These are phyloP conservation scores for Dermolepida albohirtum DNA, from an alignment of 2,888 invertebrate species.

Conservation along the genomic window DNA sequence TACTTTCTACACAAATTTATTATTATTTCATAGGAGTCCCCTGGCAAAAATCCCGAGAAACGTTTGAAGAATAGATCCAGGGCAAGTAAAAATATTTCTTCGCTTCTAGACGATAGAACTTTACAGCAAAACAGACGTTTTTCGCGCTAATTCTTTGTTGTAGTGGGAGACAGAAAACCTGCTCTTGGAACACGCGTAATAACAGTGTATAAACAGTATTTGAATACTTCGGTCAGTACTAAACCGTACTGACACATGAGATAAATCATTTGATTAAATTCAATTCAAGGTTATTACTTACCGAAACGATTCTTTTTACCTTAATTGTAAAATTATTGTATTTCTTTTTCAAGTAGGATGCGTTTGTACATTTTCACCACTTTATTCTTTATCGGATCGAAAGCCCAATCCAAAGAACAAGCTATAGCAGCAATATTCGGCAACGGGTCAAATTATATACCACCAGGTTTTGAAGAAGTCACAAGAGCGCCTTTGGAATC, in stretches of 20 bases:
- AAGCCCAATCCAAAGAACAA: constrained; percentile 37
- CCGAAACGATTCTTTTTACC: not conserved
- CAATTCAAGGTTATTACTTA: constrained; percentile 23
- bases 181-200: constrained; percentile 20
- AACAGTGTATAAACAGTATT: constrained; percentile 29
- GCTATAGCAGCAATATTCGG: constrained; percentile 47
- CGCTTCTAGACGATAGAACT: not conserved
- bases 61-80: not conserved
- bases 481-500: constrained; percentile 48
- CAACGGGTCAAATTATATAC: constrained; percentile 32
- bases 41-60: constrained; percentile 1
- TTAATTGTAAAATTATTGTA: not conserved
- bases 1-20: too few species aligned
- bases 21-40: not conserved
- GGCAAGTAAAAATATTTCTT: not conserved
- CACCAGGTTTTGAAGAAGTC: constrained; percentile 51
- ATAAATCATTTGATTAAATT: constrained; percentile 11
- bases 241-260: not conserved
- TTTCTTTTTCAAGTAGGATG: constrained; percentile 4
- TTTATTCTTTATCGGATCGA: constrained; percentile 3
- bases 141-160: constrained; percentile 11
- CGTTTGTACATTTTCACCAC: constrained; percentile 1
- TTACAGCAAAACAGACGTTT: constrained; percentile 13
- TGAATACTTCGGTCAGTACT: constrained; percentile 27
- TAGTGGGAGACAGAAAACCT: constrained; percentile 33